phyloP scores from a whole-genome alignment of 1,140 invertebrate genomes.

The Drosophila lacertosa region DNA sequence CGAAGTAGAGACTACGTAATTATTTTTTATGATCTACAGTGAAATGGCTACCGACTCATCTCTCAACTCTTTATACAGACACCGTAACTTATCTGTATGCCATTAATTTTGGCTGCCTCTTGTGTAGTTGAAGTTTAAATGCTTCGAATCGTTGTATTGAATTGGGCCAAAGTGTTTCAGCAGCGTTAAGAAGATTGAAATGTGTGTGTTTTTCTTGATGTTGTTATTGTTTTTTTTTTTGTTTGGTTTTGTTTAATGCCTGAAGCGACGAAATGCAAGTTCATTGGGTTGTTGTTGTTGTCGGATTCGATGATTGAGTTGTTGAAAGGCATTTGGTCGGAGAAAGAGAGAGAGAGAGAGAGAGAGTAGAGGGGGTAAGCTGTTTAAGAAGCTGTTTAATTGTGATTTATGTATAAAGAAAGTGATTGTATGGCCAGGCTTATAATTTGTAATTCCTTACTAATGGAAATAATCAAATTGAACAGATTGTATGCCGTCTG shows the following conservation, averaged over 20 bases:
- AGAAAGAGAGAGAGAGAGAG: conserved; percentile 3
- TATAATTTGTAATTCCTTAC: conserved; percentile 5
- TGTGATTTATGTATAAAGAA: conserved; percentile 46
- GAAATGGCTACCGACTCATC: conserved; percentile 65
- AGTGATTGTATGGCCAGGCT: conserved; percentile 9
- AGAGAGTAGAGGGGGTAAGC: background rate
- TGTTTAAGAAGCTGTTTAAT: conserved; percentile 19
- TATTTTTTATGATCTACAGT: conserved; percentile 74
- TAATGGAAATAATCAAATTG: conserved; percentile 1
- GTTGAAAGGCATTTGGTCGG: conserved; percentile 9
- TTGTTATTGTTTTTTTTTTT: conserved; percentile 5
- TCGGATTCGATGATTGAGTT: conserved; percentile 27
- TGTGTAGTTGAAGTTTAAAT: conserved; percentile 59
- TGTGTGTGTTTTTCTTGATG: conserved; percentile 47
- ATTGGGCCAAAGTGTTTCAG: conserved; percentile 74
- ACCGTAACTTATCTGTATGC: conserved; percentile 34
- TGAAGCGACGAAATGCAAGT: conserved; percentile 50
- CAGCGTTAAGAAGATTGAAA: conserved; percentile 54
- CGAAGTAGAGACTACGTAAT: conserved; percentile 62
- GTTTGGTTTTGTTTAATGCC: conserved; percentile 2
- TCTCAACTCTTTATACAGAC: conserved; percentile 19
- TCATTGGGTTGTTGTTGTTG: conserved; percentile 57
- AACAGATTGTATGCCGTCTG: background rate
- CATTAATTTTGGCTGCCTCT: conserved; percentile 46
- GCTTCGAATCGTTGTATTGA: conserved; percentile 61